Percentiles rank a stretch among this genome's conserved stretches.
Conservation (phyloP, 2,888 invertebrate species). For the Eupithecia abbreviata region DNA sequence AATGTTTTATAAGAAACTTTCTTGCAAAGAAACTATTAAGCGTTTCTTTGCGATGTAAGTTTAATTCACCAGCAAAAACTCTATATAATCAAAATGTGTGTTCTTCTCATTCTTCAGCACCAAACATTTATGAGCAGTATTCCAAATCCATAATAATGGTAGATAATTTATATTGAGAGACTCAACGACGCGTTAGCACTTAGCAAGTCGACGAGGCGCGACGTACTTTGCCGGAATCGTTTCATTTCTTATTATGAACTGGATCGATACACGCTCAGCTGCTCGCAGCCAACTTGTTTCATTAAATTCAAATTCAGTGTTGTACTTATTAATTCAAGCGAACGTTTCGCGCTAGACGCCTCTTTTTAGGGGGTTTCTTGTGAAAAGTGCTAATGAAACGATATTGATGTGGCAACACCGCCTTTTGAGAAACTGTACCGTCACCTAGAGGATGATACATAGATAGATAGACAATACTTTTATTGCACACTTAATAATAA, state of each 20-base stretch:
- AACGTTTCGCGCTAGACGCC: conserved; percentile 59
- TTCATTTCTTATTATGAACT: conserved; percentile 61
- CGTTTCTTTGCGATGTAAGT: neutral
- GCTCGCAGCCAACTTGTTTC: conserved; percentile 81
- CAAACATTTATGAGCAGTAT: conserved; percentile 17
- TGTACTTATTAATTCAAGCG: conserved; percentile 83
- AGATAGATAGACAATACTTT: too few species aligned
- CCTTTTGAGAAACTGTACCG: conserved; percentile 7
- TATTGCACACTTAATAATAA: too few species aligned
- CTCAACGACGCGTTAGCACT: conserved; percentile 40
- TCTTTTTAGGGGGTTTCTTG: conserved; percentile 44
- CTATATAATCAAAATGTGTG: conserved; percentile 4
- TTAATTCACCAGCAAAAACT: neutral
- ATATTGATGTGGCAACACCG: conserved; percentile 20
- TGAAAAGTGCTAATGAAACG: conserved; percentile 29
- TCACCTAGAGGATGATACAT: neutral
- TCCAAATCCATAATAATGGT: conserved; percentile 33
- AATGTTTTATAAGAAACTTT: neutral
- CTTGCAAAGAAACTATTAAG: neutral
- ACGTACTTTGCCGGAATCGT: conserved; percentile 38
- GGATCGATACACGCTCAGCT: conserved; percentile 80
- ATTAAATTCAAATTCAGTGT: conserved; percentile 85
- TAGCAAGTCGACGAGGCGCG: conserved; percentile 41
- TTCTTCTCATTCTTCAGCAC: neutral
- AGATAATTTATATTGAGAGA: conserved; percentile 41